These are phyloP conservation scores for Lysiphlebus fabarum DNA, from an alignment of 1,140 invertebrate species.

Conservation along the genomic window DNA sequence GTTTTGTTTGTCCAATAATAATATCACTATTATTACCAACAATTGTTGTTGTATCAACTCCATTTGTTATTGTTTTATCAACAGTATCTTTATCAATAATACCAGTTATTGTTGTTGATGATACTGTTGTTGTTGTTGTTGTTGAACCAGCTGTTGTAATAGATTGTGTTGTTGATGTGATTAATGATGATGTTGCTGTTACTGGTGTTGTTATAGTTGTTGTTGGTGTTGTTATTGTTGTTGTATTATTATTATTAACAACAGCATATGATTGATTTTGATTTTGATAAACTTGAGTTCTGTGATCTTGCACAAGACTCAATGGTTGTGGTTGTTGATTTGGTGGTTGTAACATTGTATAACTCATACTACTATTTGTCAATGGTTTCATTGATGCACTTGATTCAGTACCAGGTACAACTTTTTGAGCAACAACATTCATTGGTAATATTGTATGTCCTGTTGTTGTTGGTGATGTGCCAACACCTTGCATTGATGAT, in stretches of 20 bases:
- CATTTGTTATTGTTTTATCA: constrained; percentile 32
- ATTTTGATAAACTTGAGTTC: constrained; percentile 41
- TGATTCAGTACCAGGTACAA: constrained; percentile 43
- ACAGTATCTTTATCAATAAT: constrained; percentile 27
- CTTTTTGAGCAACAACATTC: constrained; percentile 51
- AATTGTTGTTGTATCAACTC: constrained; percentile 32
- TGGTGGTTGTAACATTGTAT: constrained; percentile 47
- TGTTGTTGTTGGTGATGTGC: constrained; percentile 38
- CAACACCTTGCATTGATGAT: constrained; percentile 47
- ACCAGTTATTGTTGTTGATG: constrained; percentile 12
- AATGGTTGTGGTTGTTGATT: constrained; percentile 36
- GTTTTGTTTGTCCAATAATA: constrained; percentile 4
- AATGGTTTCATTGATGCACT: constrained; percentile 45
- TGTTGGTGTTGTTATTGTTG: not conserved
- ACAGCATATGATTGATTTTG: constrained; percentile 34
- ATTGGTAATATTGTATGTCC: constrained; percentile 51
- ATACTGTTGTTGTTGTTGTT: constrained; percentile 18
- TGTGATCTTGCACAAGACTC: constrained; percentile 53
- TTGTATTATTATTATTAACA: constrained; percentile 26
- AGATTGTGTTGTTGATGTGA: too few species aligned
- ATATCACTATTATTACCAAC: too few species aligned
- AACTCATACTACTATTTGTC: constrained; percentile 41
- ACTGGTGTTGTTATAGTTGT: too few species aligned
- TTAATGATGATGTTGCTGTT: too few species aligned
- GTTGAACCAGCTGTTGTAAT: too few species aligned